Conservation (phyloP, 2,113 vertebrate genomes). For the Chauna torquata region DNA sequence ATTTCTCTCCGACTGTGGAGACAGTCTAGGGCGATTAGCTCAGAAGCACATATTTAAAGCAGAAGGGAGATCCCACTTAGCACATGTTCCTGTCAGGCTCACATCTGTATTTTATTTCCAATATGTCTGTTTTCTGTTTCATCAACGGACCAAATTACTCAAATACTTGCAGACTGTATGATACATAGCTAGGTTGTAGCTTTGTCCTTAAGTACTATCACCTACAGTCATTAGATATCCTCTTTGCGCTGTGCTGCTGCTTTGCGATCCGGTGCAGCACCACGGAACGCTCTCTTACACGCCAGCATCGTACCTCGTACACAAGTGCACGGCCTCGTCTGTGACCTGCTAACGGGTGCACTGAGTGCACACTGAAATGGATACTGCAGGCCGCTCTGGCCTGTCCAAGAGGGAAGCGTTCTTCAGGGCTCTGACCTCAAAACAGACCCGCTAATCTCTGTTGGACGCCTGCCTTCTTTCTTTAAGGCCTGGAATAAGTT, state of each 20-base stretch:
- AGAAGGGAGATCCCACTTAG: background rate
- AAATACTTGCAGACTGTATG: background rate
- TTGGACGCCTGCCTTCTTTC: background rate
- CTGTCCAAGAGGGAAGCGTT: background rate
- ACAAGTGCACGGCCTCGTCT: background rate
- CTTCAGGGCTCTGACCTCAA: background rate
- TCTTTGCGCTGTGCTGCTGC: background rate
- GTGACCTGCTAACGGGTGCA: background rate
- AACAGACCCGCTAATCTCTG: background rate
- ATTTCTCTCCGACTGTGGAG: background rate
- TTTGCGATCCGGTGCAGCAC: background rate
- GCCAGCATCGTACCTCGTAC: background rate
- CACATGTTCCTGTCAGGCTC: background rate
- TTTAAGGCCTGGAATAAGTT: background rate
- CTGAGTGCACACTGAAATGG: accelerated
- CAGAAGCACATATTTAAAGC: background rate
- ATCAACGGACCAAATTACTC: background rate
- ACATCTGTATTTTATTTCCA: background rate
- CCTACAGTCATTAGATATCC: accelerated
- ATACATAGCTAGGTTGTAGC: background rate
- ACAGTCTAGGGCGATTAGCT: background rate
- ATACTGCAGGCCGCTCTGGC: background rate
- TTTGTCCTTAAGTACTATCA: background rate
- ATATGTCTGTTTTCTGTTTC: background rate
- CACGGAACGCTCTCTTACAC: background rate